A percentile compares a stretch with the other conserved stretches of the same genome.
Evolutionary conservation across 1,140 invertebrate genomes (phyloP).

Genomic region (Drosophila baimaii): DNA sequence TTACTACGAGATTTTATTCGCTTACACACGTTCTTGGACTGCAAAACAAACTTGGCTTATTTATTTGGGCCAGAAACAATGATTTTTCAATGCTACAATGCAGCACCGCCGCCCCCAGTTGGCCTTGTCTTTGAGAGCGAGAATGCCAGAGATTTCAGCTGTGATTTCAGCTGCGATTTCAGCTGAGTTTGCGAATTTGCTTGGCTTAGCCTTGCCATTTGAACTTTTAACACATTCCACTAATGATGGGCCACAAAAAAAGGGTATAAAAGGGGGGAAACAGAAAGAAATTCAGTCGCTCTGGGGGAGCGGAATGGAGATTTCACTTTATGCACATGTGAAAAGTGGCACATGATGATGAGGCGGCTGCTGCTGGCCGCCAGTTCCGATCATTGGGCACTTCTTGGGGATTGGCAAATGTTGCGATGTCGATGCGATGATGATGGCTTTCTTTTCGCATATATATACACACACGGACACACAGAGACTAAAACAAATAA

Average conservation of each 20-base stretch:
- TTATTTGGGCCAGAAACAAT: slow-evolving; percentile 40
- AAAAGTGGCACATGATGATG: slow-evolving; percentile 81
- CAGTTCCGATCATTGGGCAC: slow-evolving; percentile 76
- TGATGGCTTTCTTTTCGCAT: slow-evolving; percentile 71
- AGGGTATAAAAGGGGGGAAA: slow-evolving; percentile 19
- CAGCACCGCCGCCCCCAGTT: slow-evolving; percentile 47
- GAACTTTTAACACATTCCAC: slow-evolving; percentile 43
- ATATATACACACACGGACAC: slow-evolving; percentile 41
- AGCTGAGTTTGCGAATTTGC: slow-evolving; percentile 14
- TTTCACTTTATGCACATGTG: slow-evolving; percentile 79
- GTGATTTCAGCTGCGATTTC: not conserved
- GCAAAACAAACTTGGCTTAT: slow-evolving; percentile 49
- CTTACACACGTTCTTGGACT: slow-evolving; percentile 23
- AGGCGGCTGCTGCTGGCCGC: slow-evolving; percentile 54
- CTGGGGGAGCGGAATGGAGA: slow-evolving; percentile 43
- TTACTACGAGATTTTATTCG: not conserved
- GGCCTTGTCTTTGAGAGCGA: slow-evolving; percentile 53
- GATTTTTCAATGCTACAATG: slow-evolving; percentile 72
- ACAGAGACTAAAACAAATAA: slow-evolving; percentile 69
- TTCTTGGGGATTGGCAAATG: slow-evolving; percentile 74
- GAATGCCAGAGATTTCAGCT: slow-evolving; percentile 27
- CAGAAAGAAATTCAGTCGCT: slow-evolving; percentile 55
- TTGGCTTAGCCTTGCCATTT: slow-evolving; percentile 43
- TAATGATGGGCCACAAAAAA: slow-evolving; percentile 34
- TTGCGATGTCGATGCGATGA: slow-evolving; percentile 14